Evolutionary conservation across 2,888 invertebrate genomes (phyloP), one percentile per base, ranked within the genome.

Genomic region (Melanargia galathea): DNA sequence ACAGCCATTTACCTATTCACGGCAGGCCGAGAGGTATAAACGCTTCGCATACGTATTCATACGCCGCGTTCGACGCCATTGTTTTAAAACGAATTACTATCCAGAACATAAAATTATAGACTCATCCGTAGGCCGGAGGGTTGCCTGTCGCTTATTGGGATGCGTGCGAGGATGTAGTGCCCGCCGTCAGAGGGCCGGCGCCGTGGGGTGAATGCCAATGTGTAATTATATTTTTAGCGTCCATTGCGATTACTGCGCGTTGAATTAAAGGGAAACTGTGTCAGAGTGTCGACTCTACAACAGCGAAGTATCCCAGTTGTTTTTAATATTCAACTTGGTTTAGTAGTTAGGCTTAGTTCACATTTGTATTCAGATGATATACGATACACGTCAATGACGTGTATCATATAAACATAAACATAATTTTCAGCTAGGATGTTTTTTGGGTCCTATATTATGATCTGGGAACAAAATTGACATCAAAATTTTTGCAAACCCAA

Each of bases 141-240:
- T 80, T 76, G 77, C 73, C 75, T 71, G 73, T 67, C 70, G 77
- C 83, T 84, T 81, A 86, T 89, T 89, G 77, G 80, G 84, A 89
- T 90, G 88, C 88, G 81, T 75, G 76, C 71, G 75, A 77, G 82
- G 80, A 78, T 73, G 75, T 70, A 63, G 67, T 71, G 71, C 75
- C 72, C 75, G 77, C 73, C 79, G 82, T 75, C 77, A 75, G 78
- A 75, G 77, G 76, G 75, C 74, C 72, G 75, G 68, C 73, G 76
- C 69, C 77, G 80, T 75, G 79, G 66, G 64, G 68, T 71, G 87
- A 83, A 87, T 90, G 79, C 78, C 83, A 90, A 90, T 84, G 77
- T 70, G 72, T 79, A 81, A 82, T 84, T 86, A 87, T 85, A 83
- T 86, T 83, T 86, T 83, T 86, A 88, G 83, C 76, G 76, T 75